A percentile compares a stretch with the other conserved stretches of the same genome.
phyloP scores from a whole-genome alignment of 2,797 vertebrate genomes.

The Lepus oiostolus region DNA sequence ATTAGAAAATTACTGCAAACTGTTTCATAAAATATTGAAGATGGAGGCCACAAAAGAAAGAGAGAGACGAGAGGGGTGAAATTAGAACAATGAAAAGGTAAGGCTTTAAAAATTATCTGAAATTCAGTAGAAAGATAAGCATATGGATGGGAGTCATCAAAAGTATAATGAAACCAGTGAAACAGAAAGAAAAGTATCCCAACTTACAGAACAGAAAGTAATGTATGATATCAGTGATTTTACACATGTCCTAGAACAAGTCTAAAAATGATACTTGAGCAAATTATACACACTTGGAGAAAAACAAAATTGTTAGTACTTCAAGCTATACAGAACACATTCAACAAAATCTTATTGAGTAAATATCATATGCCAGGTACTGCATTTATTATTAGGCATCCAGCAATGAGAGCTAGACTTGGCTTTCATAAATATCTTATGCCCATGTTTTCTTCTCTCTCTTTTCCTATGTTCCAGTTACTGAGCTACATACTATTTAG shows the following conservation, averaged over 20 bases:
- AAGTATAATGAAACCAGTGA: background rate
- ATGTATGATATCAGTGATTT: background rate
- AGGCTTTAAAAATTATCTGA: background rate
- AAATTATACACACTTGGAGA: background rate
- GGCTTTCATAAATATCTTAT: background rate
- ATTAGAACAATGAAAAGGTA: background rate
- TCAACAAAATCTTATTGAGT: background rate
- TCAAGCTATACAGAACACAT: background rate
- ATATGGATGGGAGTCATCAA: background rate
- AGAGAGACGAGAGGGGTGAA: background rate
- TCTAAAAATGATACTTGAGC: background rate
- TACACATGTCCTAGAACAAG: background rate
- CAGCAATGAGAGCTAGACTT: background rate
- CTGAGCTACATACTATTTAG: background rate
- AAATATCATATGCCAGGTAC: background rate
- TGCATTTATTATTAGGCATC: background rate
- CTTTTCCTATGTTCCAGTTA: background rate
- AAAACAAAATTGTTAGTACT: background rate
- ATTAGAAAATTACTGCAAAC: background rate
- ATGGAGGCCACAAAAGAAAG: background rate
- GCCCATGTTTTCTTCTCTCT: background rate
- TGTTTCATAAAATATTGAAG: background rate
- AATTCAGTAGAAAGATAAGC: background rate
- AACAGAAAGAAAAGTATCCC: background rate
- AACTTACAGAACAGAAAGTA: background rate